Percentiles rank a stretch among this genome's conserved stretches.
phyloP scores from a whole-genome alignment of 2,888 invertebrate species.

The Ferrisia virgata region DNA sequence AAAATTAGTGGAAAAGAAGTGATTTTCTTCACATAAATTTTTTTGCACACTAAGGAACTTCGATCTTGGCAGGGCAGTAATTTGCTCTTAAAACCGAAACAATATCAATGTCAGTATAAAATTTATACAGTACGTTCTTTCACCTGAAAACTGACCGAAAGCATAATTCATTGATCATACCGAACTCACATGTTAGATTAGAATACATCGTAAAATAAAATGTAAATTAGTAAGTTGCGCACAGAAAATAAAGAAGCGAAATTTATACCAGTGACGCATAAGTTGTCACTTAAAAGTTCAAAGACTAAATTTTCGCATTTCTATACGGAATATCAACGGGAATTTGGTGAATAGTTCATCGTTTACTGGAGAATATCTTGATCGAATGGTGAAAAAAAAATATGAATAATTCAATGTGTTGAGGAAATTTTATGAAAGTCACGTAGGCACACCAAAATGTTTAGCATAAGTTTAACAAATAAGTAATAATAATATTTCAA shows the following conservation, averaged over 20 bases:
- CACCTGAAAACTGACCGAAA: background rate
- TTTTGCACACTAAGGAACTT: no score
- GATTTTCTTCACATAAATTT: no score
- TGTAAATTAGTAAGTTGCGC: background rate
- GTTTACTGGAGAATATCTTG: background rate
- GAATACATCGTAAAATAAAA: no score
- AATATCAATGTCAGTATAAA: no score
- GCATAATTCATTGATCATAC: no score
- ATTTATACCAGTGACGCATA: background rate
- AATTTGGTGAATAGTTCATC: background rate
- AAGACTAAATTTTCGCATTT: background rate
- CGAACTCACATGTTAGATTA: no score
- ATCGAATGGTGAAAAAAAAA: background rate
- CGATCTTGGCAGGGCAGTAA: no score
- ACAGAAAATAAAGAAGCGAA: background rate
- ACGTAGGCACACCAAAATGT: background rate
- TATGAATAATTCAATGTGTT: constrained; percentile 3
- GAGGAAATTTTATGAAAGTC: background rate
- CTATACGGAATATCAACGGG: background rate
- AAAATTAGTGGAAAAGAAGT: no score
- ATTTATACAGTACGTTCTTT: background rate
- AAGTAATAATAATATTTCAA: no score
- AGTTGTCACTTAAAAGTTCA: background rate
- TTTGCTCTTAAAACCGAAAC: no score
- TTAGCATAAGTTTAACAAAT: background rate